These are phyloP conservation scores for Trissoscelio sp. DNA, from an alignment of 2,888 invertebrate genomes.

Conservation along the genomic window DNA sequence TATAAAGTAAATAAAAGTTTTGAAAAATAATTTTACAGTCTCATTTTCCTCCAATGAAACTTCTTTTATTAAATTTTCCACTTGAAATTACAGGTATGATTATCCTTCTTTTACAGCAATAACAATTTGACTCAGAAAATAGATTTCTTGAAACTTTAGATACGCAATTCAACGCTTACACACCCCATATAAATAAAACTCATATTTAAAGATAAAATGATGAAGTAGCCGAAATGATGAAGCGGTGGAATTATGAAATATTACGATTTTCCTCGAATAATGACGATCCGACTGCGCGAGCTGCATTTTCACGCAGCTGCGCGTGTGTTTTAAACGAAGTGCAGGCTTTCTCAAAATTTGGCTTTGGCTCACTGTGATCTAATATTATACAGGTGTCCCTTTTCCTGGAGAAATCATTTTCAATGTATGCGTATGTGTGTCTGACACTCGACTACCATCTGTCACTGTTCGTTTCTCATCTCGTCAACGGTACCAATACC, in stretches of 20 bases:
- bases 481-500: conserved; percentile 62
- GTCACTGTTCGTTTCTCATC: conserved; percentile 67
- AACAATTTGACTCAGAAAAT: not conserved
- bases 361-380: conserved; percentile 44
- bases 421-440: conserved; percentile 27
- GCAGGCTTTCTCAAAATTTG: conserved; percentile 58
- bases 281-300: conserved; percentile 28
- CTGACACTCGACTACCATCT: conserved; percentile 65
- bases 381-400: conserved; percentile 67
- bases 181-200: conserved; percentile 38
- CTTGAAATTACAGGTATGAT: no score
- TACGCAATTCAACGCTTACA: conserved; percentile 17
- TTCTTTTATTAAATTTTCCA: no score
- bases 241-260: conserved; percentile 39
- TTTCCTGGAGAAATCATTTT: conserved; percentile 56
- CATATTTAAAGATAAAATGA: conserved; percentile 33
- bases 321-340: conserved; percentile 50
- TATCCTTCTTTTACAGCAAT: no score
- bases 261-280: conserved; percentile 49
- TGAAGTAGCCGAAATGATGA: conserved; percentile 18
- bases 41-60: no score
- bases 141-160: not conserved
- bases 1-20: no score
- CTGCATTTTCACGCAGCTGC: conserved; percentile 56
- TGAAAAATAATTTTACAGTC: no score